A percentile compares a stretch with the other conserved stretches of the same genome.
phyloP scores from a whole-genome alignment of 2,113 vertebrate genomes.

The Notarius lentiginosus region DNA sequence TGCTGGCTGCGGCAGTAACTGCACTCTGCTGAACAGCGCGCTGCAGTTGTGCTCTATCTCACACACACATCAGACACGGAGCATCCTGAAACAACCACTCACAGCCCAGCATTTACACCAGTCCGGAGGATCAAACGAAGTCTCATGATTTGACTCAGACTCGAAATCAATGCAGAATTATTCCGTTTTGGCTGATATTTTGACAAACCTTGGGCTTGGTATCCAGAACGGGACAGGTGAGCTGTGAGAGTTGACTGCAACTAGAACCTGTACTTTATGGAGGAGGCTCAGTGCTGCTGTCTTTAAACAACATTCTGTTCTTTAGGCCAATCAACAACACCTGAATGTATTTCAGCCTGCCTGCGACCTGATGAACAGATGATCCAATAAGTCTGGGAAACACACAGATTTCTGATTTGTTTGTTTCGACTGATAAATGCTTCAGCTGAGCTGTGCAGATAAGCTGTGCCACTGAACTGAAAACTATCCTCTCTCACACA shows the following conservation, averaged over 20 bases:
- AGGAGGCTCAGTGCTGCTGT: not conserved
- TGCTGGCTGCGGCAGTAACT: not conserved
- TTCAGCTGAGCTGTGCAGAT: conserved; percentile 7
- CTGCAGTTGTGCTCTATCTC: not conserved
- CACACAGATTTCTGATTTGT: not conserved
- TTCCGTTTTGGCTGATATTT: not conserved
- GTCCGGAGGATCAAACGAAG: not conserved
- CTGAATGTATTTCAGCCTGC: not conserved
- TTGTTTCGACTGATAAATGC: conserved; percentile 9
- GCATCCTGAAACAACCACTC: conserved; percentile 21
- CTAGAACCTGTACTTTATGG: not conserved
- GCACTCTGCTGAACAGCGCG: not conserved
- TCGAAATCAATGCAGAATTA: not conserved
- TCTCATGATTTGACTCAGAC: no score
- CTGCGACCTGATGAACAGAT: not conserved
- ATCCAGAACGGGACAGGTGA: conserved; percentile 39
- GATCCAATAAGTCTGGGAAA: not conserved
- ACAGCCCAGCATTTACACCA: not conserved
- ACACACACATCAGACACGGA: not conserved
- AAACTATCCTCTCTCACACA: not conserved
- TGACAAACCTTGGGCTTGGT: not conserved
- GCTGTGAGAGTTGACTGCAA: conserved; percentile 13
- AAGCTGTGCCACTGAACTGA: not conserved
- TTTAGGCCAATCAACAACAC: conserved; percentile 1
- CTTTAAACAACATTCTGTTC: not conserved